A percentile compares a stretch with the other conserved stretches of the same genome.
Conservation (phyloP, 2,113 vertebrate genomes). For the Narcine bancroftii region DNA sequence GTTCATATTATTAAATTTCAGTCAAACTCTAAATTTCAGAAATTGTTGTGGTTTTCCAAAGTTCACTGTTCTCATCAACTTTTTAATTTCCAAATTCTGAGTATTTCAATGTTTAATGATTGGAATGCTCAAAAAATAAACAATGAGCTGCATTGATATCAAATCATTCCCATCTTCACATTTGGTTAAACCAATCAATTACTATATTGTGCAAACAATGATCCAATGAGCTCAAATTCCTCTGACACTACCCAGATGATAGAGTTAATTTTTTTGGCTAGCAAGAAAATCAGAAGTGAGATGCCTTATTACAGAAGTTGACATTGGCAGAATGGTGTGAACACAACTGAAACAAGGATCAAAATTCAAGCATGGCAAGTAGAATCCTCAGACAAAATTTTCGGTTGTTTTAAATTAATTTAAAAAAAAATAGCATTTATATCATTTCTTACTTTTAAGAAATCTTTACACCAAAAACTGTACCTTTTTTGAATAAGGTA, state of each 20-base stretch:
- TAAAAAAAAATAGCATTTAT: neutral
- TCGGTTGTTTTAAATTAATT: neutral
- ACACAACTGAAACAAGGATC: neutral
- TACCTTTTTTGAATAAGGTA: constrained; percentile 98
- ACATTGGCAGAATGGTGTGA: neutral
- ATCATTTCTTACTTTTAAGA: neutral
- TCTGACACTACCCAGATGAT: neutral
- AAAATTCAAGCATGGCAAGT: neutral
- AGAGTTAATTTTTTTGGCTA: neutral
- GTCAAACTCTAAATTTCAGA: neutral
- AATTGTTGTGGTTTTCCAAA: neutral
- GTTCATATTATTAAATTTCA: neutral
- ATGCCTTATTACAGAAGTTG: neutral
- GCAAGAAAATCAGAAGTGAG: neutral
- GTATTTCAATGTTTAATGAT: neutral
- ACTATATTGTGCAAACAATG: too few species aligned
- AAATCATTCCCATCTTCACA: neutral
- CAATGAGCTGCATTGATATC: neutral
- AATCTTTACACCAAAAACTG: neutral
- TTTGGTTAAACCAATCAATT: neutral
- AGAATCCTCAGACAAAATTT: neutral
- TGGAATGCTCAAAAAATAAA: neutral
- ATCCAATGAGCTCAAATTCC: neutral
- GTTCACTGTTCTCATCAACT: neutral
- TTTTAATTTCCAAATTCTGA: neutral